phyloP scores from a whole-genome alignment of 2,888 invertebrate species.

The Campopleginae sp. region DNA sequence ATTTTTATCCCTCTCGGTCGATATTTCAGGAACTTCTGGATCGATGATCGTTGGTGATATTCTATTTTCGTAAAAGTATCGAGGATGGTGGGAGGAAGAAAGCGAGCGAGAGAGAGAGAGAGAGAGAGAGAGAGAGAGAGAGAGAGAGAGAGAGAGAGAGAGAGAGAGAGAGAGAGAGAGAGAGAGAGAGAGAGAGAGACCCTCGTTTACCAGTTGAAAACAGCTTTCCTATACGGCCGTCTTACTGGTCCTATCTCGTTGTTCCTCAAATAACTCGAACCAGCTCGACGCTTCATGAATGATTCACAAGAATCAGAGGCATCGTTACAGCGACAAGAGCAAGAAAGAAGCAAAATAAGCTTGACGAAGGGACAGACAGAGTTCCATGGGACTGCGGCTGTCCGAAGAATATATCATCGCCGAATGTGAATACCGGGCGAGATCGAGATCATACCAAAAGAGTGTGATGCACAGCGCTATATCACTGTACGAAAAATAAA shows the following conservation, averaged over 20 bases:
- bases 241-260: conserved; percentile 50
- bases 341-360: conserved; percentile 7
- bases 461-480: not conserved
- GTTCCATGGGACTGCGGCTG: conserved; percentile 35
- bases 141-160: conserved; percentile 23
- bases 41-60: conserved; percentile 5
- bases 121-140: not conserved
- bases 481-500: not conserved
- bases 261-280: conserved; percentile 67
- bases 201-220: conserved; percentile 42
- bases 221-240: conserved; percentile 9
- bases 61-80: not conserved
- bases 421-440: conserved; percentile 26
- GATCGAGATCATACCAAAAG: conserved; percentile 18
- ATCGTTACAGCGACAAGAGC: not conserved
- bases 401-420: conserved; percentile 36
- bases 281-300: conserved; percentile 70
- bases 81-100: not conserved
- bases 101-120: conserved; percentile 20
- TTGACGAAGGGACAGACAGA: conserved; percentile 25
- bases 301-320: conserved; percentile 57
- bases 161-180: too few relatives aligned
- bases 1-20: conserved; percentile 5
- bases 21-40: conserved; percentile 31
- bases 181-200: conserved; percentile 19